These are phyloP conservation scores for Struthio camelus DNA, from an alignment of 2,113 vertebrate genomes.

Conservation along the genomic window DNA sequence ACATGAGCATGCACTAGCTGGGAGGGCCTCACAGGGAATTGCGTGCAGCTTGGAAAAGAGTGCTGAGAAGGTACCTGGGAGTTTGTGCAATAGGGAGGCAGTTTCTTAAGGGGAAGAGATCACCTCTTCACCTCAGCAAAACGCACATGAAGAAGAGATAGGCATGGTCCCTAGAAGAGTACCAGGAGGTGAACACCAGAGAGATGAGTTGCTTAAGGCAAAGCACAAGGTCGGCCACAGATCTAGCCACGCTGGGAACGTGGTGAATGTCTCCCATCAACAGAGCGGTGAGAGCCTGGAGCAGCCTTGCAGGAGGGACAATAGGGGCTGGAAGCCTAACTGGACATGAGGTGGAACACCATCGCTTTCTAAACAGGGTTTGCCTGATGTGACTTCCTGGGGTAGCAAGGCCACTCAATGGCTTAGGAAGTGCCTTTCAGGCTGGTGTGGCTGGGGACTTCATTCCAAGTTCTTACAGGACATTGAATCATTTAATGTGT, in stretches of 20 bases:
- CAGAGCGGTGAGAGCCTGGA: neutral
- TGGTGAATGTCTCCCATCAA: neutral
- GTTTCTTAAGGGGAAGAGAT: neutral
- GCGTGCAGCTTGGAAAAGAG: neutral
- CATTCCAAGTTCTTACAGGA: neutral
- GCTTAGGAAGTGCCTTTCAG: neutral
- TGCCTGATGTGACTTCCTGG: neutral
- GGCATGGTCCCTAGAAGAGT: neutral
- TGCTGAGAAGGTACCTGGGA: rapidly evolving
- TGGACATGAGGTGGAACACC: neutral
- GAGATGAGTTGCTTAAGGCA: neutral
- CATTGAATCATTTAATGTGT: neutral
- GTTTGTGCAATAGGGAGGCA: neutral
- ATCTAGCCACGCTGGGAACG: neutral
- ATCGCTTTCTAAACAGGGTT: neutral
- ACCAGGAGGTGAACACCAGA: neutral
- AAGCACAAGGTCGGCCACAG: neutral
- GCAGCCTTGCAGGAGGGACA: neutral
- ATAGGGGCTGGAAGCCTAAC: neutral
- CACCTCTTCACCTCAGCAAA: neutral
- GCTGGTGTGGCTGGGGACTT: neutral
- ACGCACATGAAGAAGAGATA: neutral
- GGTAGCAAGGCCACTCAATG: rapidly evolving
- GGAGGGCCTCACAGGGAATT: neutral
- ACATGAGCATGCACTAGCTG: neutral